Evolutionary conservation across 2,797 vertebrate species (phyloP).

Genomic region (Alosa sapidissima): DNA sequence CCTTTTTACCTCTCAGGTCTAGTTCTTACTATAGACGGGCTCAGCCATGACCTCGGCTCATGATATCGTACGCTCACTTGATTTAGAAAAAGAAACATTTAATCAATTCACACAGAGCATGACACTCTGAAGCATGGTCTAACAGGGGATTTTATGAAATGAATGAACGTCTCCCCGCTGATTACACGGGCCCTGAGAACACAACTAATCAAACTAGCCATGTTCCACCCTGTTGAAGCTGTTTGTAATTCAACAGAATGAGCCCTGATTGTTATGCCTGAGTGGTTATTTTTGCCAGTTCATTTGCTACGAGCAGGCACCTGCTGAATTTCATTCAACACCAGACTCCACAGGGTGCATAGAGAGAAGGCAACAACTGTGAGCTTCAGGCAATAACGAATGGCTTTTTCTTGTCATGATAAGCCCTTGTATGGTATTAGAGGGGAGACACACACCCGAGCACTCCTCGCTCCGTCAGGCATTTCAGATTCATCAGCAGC

Average conservation of each 20-base stretch:
- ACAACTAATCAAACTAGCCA: background rate
- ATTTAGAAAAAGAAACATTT: background rate
- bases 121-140: background rate
- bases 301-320: background rate
- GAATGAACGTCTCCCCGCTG: background rate
- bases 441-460: conserved; percentile 37
- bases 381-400: background rate
- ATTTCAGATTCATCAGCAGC: conserved; percentile 65
- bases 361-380: background rate
- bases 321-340: background rate
- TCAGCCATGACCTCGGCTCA: background rate
- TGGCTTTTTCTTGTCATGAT: background rate
- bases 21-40: background rate
- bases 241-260: background rate
- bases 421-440: conserved; percentile 36
- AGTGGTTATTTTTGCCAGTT: background rate
- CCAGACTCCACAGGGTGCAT: background rate
- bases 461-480: conserved; percentile 46
- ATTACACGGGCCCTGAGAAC: background rate
- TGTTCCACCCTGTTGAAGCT: background rate
- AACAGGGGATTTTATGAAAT: background rate
- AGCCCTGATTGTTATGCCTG: conserved; percentile 1
- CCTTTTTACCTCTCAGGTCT: background rate
- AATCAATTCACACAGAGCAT: background rate
- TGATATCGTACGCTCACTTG: background rate